Evolutionary conservation across 2,797 vertebrate genomes (phyloP), one percentile per base, ranked within the genome.

Genomic region (Sylvilagus floridanus): DNA sequence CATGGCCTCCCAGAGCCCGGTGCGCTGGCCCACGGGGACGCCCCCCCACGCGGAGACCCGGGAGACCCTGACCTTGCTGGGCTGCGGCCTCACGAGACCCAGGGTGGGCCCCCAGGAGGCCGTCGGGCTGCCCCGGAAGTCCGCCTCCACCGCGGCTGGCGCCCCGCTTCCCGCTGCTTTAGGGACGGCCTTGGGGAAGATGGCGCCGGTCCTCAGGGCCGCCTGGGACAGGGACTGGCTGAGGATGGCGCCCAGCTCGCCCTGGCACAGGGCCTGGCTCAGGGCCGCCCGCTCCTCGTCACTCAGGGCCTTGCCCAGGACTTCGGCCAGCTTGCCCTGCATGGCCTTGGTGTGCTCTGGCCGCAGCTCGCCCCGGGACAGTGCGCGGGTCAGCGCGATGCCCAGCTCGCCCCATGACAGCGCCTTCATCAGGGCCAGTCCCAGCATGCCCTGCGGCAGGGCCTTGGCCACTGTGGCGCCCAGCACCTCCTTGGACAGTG

Each of bases 191-290:
- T 93, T 90, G 63, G 94, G 87, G 22, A 92, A 84, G 28, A 62
- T 0, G 1, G 84, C 17, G 2, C 62, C 92, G 0, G 93, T 60
- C 68, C n/a, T 91, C 90, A 93, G 86, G 52, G 71, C 77, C 0
- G 17, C 88, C 54, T 88, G 96, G 3, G 95, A 82, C 54, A 93
- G 21, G 21, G 93, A 77, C 32, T 93, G 96, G 89, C 79, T 92
- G 66, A 97, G 77, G 47, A 95, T 32, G 0, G 93, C 81, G 0
- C 97, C 97, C 60, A 96, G 94, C 81, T 97, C 95, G 0, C 97
- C 96, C 84, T 96, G 97, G 21, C 94, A 94, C 72, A 97, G 88
- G 1, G 96, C 94, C 72, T 96, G 97, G 86, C 88, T 88, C 73
- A 97, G 95, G 0, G 68, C 52, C 0, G 42, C 65, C 10, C 50